These are phyloP conservation scores for Typhlichthys eigenmanni DNA, from an alignment of 2,797 vertebrate species.

Conservation along the genomic window DNA sequence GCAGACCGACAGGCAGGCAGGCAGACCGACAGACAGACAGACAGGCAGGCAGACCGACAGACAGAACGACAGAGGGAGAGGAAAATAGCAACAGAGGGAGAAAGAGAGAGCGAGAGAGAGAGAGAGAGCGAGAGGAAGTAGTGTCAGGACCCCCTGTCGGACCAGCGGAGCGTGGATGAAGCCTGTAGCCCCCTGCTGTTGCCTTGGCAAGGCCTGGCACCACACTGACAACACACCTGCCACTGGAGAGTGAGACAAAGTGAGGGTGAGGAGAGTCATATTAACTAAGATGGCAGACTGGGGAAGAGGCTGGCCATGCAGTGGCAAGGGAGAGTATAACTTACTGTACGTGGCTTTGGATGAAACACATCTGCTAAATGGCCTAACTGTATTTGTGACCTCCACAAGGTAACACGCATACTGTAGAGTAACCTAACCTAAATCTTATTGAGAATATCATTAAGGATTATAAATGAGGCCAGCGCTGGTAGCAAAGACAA, in stretches of 20 bases:
- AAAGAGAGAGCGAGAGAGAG: not conserved
- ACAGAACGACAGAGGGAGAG: not conserved
- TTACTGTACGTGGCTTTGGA: no score
- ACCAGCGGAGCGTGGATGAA: constrained; percentile 59
- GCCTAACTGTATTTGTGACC: no score
- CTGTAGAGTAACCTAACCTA: no score
- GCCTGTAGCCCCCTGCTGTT: constrained; percentile 46
- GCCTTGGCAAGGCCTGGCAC: constrained; percentile 54
- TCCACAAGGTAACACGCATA: no score
- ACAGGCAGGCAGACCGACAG: no score
- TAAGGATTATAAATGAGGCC: no score
- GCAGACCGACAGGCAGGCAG: no score
- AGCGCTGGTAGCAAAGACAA: no score
- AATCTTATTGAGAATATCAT: no score
- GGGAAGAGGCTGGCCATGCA: not conserved
- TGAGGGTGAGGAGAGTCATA: constrained; percentile 12
- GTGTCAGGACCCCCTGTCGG: constrained; percentile 19
- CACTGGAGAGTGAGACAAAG: constrained; percentile 17
- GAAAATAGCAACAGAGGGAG: constrained; percentile 3
- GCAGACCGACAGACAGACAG: no score
- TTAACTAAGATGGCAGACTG: constrained; percentile 4
- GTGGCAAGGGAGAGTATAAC: not conserved
- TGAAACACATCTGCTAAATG: not conserved
- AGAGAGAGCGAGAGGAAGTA: not conserved
- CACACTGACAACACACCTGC: constrained; percentile 68